Conservation (phyloP, 1,140 invertebrate genomes). For the Drosophila melanica region DNA sequence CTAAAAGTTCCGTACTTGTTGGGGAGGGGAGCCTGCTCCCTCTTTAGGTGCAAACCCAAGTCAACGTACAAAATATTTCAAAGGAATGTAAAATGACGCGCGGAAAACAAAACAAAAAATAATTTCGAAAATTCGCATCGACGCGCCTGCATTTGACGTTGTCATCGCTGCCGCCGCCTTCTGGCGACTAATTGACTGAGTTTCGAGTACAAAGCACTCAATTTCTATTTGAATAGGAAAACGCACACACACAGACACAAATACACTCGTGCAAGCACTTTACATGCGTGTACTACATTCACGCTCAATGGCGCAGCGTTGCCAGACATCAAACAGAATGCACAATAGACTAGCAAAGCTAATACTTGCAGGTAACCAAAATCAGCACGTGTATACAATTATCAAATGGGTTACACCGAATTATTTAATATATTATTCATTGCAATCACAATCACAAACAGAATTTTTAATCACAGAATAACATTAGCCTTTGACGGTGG, state of each 20-base stretch:
- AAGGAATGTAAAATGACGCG: constrained; percentile 28
- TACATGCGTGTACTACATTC: constrained; percentile 33
- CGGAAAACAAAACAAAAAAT: constrained; percentile 2
- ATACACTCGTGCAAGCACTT: constrained; percentile 28
- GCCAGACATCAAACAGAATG: constrained; percentile 42
- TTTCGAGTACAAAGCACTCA: constrained; percentile 68
- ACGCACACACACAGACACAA: constrained; percentile 26
- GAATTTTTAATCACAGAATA: constrained; percentile 7
- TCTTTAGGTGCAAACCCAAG: not conserved
- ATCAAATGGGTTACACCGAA: constrained; percentile 9
- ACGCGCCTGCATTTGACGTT: constrained; percentile 25
- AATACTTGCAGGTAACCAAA: constrained; percentile 17
- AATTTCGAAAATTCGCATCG: constrained; percentile 6
- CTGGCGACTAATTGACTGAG: constrained; percentile 59
- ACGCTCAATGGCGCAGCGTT: constrained; percentile 46
- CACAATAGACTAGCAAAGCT: constrained; percentile 17
- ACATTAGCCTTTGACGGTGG: constrained; percentile 9
- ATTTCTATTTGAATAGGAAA: constrained; percentile 77
- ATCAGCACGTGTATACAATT: constrained; percentile 23
- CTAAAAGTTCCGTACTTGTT: constrained; percentile 2
- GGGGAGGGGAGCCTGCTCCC: not conserved
- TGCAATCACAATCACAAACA: not conserved
- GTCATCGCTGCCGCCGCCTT: constrained; percentile 48
- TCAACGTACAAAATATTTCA: constrained; percentile 8
- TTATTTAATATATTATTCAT: constrained; percentile 8